These are phyloP conservation scores for Drosophila virilis DNA, from an alignment of 1,140 invertebrate genomes.

Conservation along the genomic window DNA sequence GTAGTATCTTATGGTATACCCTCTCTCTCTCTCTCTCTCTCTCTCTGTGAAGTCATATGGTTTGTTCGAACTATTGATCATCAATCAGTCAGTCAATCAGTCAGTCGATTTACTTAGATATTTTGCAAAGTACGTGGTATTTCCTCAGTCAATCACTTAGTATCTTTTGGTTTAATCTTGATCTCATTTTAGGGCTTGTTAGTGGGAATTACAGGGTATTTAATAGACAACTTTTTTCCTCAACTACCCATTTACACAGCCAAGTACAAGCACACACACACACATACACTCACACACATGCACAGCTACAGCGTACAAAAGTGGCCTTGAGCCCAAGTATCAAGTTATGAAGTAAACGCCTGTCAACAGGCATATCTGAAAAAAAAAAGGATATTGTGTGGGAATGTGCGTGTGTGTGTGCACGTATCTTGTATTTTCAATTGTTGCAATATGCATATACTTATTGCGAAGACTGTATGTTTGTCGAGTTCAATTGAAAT, in stretches of 20 bases:
- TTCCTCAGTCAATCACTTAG: neutral
- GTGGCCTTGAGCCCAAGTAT: conserved; percentile 43
- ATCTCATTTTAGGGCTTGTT: neutral
- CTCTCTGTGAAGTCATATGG: too few species aligned
- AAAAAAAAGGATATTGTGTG: conserved; percentile 20
- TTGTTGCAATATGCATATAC: conserved; percentile 19
- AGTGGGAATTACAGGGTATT: neutral
- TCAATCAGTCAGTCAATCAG: neutral
- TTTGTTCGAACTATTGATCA: neutral
- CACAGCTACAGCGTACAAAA: neutral
- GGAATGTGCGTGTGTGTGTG: neutral
- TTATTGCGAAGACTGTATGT: neutral
- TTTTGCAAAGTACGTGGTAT: too few species aligned
- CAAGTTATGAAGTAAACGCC: conserved; percentile 39
- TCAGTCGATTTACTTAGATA: neutral
- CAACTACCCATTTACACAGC: conserved; percentile 4
- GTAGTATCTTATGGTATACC: too few species aligned
- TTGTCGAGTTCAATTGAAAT: neutral
- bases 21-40: too few species aligned
- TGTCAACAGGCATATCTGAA: conserved; percentile 1
- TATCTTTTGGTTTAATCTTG: neutral
- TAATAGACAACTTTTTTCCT: conserved; percentile 1
- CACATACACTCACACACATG: conserved; percentile 5
- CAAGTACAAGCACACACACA: neutral
- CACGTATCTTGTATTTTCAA: neutral